Evolutionary conservation across 1,140 invertebrate genomes (phyloP).

Genomic region (Protaetia brevitarsis): DNA sequence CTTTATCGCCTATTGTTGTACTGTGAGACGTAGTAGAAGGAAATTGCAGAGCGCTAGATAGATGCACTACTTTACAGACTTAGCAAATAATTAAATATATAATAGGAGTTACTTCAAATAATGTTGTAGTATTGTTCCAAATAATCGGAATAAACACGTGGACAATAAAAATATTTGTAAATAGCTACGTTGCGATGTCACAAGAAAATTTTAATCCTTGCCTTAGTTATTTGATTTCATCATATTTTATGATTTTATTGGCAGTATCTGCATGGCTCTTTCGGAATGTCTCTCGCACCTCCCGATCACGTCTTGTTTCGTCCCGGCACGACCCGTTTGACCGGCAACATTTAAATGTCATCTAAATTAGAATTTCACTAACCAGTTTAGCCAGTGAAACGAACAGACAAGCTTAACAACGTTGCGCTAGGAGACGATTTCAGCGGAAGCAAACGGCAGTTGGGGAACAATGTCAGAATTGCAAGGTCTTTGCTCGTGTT

Average conservation of each 20-base stretch:
- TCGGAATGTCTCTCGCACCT: slow-evolving; percentile 9
- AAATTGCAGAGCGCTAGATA: neutral
- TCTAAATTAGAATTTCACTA: slow-evolving; percentile 15
- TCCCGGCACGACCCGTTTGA: slow-evolving; percentile 1
- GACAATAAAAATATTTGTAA: neutral
- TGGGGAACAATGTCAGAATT: neutral
- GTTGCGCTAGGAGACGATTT: neutral
- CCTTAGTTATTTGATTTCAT: no score
- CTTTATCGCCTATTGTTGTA: slow-evolving; percentile 11
- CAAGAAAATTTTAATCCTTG: neutral
- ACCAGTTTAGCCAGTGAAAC: slow-evolving; percentile 1
- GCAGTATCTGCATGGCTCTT: slow-evolving; percentile 1
- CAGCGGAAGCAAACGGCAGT: neutral
- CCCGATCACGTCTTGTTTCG: neutral
- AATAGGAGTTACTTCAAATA: neutral
- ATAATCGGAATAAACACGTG: neutral
- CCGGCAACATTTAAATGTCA: slow-evolving; percentile 17
- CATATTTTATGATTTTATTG: neutral
- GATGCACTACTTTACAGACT: neutral
- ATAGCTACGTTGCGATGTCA: neutral
- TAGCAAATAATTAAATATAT: neutral
- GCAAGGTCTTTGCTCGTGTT: no score
- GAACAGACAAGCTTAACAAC: neutral
- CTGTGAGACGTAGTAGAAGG: neutral
- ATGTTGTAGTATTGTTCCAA: neutral